Percentiles rank a stretch among this genome's conserved stretches.
phyloP scores from a whole-genome alignment of 1,140 invertebrate species.

The Drosophila ohnishii region DNA sequence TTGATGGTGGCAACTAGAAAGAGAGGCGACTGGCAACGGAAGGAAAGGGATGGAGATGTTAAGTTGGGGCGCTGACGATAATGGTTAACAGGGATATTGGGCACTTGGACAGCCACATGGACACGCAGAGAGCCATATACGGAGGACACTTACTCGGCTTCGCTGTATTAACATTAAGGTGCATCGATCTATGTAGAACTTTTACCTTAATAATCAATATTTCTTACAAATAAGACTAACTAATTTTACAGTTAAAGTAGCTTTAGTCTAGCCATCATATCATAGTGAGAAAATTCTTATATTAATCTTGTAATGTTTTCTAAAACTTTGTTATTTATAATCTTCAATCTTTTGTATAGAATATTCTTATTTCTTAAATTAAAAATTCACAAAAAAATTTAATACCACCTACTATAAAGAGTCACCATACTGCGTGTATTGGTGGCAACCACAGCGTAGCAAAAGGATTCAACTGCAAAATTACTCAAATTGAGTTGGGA shows the following conservation, averaged over 20 bases:
- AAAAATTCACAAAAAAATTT: no score
- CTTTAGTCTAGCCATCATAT: no score
- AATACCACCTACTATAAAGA: background rate
- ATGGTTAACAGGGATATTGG: conserved; percentile 31
- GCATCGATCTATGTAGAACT: background rate
- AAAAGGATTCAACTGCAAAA: conserved; percentile 76
- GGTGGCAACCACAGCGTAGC: conserved; percentile 53
- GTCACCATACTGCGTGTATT: conserved; percentile 1
- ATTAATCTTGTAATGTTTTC: background rate
- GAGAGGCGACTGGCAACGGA: conserved; percentile 6
- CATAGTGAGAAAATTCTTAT: background rate
- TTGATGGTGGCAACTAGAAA: conserved; percentile 2
- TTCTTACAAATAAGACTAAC: no score
- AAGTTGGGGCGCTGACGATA: conserved; percentile 33
- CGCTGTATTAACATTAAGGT: background rate
- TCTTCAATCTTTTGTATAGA: no score
- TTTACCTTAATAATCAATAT: no score
- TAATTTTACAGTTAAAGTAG: no score
- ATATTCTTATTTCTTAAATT: no score
- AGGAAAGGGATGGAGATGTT: conserved; percentile 7
- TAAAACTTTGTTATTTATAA: background rate
- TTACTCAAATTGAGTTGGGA: conserved; percentile 81
- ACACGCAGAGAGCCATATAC: conserved; percentile 10
- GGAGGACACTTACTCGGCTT: background rate
- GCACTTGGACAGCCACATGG: conserved; percentile 18